Evolutionary conservation across 2,888 invertebrate genomes (phyloP).

Genomic region (Rhimphoctona megacephalus): DNA sequence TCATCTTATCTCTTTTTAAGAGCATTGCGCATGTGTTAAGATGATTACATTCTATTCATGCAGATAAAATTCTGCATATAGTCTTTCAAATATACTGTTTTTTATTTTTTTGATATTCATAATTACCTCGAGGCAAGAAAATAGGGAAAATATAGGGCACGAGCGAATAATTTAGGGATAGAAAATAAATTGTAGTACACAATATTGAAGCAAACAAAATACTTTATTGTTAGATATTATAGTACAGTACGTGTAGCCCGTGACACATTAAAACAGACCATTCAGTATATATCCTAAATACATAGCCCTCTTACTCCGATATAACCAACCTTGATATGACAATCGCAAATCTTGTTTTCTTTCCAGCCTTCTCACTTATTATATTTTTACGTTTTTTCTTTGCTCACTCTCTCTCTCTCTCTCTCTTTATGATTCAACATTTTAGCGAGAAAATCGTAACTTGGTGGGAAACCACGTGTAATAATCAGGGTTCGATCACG

Average conservation of each 20-base stretch:
- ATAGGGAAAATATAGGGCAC: not conserved
- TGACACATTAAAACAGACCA: slow-evolving; percentile 85
- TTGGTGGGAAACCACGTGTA: slow-evolving; percentile 79
- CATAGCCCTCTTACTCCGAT: slow-evolving; percentile 83
- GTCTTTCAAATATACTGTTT: not conserved
- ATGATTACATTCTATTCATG: not conserved
- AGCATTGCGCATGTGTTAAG: no score
- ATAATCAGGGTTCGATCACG: slow-evolving; percentile 64
- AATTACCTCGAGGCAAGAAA: not conserved
- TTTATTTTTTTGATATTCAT: not conserved
- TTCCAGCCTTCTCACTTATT: slow-evolving; percentile 70
- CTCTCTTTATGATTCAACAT: slow-evolving; percentile 69
- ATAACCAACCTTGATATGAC: slow-evolving; percentile 85
- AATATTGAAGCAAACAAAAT: slow-evolving; percentile 84
- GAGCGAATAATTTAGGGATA: not conserved
- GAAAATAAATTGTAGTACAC: slow-evolving; percentile 27
- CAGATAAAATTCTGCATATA: not conserved
- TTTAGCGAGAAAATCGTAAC: slow-evolving; percentile 79
- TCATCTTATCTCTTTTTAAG: no score
- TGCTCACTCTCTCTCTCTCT: slow-evolving; percentile 56
- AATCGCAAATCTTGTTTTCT: slow-evolving; percentile 78
- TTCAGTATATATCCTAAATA: slow-evolving; percentile 84
- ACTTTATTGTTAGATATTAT: slow-evolving; percentile 85
- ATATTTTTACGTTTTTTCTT: slow-evolving; percentile 54
- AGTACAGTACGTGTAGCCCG: slow-evolving; percentile 85